Evolutionary conservation across 2,888 invertebrate species (phyloP).

Genomic region (Drosophila histrio): DNA sequence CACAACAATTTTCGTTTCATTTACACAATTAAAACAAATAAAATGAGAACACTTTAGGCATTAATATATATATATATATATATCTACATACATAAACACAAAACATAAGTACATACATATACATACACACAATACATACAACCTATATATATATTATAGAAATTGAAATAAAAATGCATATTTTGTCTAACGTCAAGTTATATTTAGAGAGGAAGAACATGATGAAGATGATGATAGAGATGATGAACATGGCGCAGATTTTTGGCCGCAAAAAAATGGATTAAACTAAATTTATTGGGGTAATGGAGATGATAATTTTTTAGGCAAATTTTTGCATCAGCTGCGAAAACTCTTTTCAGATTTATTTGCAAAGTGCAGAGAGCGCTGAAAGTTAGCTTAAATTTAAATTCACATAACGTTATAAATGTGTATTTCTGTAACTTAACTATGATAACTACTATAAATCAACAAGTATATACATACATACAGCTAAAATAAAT

Average conservation of each 20-base stretch:
- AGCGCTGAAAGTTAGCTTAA: constrained; percentile 60
- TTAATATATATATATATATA: constrained; percentile 31
- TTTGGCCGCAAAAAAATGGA: constrained; percentile 42
- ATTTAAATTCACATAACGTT: constrained; percentile 55
- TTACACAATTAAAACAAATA: constrained; percentile 50
- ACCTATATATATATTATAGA: constrained; percentile 47
- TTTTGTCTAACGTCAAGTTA: constrained; percentile 75
- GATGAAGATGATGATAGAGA: constrained; percentile 6
- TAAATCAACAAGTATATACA: constrained; percentile 40
- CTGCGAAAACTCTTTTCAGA: constrained; percentile 36
- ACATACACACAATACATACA: constrained; percentile 23
- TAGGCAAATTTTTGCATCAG: constrained; percentile 60
- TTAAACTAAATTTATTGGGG: constrained; percentile 52
- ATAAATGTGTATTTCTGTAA: constrained; percentile 69
- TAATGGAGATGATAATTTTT: constrained; percentile 31
- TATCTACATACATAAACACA: constrained; percentile 31
- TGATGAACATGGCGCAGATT: constrained; percentile 37
- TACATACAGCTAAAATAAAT: constrained; percentile 15
- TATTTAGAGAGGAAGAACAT: constrained; percentile 67
- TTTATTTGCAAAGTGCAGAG: constrained; percentile 45
- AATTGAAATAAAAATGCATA: constrained; percentile 58
- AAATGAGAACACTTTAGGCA: constrained; percentile 42
- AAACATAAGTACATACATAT: constrained; percentile 26
- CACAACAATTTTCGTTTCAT: constrained; percentile 62
- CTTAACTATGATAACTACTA: constrained; percentile 49